Evolutionary conservation across 2,797 vertebrate species (phyloP).

Genomic region (Amblyraja radiata): DNA sequence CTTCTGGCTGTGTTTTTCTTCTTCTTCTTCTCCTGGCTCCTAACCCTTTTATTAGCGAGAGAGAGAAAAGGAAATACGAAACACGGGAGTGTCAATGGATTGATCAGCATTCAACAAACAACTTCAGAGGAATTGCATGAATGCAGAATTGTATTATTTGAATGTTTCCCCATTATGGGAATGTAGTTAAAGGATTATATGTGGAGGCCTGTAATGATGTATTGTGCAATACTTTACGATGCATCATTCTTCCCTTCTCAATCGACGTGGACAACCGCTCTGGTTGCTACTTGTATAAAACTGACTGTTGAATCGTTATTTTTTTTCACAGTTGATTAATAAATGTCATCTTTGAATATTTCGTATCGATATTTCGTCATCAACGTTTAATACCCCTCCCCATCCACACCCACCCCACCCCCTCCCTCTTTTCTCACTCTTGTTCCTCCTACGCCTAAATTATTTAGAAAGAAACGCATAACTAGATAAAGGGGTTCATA

Average conservation of each 20-base stretch:
- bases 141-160: not conserved
- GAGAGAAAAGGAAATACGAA: not conserved
- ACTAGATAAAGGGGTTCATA: constrained; percentile 20
- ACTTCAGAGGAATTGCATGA: not conserved
- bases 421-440: not conserved
- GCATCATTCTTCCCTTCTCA: not conserved
- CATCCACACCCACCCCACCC: not conserved
- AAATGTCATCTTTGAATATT: constrained; percentile 16
- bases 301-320: not conserved
- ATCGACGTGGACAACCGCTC: not conserved
- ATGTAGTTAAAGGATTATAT: not conserved
- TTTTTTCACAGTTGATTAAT: not conserved
- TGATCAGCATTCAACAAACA: not conserved
- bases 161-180: not conserved
- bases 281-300: not conserved
- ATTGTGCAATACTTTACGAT: not conserved
- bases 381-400: not conserved
- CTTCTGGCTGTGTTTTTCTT: not conserved
- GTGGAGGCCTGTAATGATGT: constrained; percentile 4
- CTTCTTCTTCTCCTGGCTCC: not conserved
- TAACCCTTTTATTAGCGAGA: not conserved
- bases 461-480: constrained; percentile 4
- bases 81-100: not conserved
- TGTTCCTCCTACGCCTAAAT: constrained; percentile 12
- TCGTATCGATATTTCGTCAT: not conserved